Base-by-base conservation (phyloP, 1,140 invertebrate genomes). In the Anagrus nilaparvatae region DNA sequence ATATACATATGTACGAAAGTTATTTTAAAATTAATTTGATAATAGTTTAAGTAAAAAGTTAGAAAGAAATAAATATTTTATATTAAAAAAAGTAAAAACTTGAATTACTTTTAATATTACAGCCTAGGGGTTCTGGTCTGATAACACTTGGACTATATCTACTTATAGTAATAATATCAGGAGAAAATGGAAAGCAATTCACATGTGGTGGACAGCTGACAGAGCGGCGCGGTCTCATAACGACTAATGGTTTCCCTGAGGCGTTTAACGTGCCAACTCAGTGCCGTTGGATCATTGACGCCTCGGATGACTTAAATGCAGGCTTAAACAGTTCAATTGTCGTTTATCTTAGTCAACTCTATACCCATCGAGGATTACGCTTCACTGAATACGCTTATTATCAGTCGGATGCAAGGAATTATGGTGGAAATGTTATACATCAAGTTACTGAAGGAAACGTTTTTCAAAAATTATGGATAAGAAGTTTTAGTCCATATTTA, bases 331-430 rank as follows among this genome's bases (percentile, higher is more conserved):
- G 69, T 13, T 80, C 81, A 4, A 87, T 92, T 51, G 76, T 86
- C 25, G 71, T 93, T 18, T 92, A 93, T 58, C 72, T 93, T 46
- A 92, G 86, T 0, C 89, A 93, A 54, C 75, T 89, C 20, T 93
- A 85, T 64, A 81, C 87, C 18, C 79, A 79, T 34, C 79, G 80
- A 51, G 86, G 84, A 0, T 65, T 92, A 0, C 77, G 73, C 21
- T 85, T 91, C 56, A 85, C 81, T 2, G 87, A 91, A 55, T 90
- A 89, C 54, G 76, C 82, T 44, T 81, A 83, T 47, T 84, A 84
- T 55, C 82, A 83, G 23, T 60, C 58, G 37, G 78, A 78, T 31
- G 70, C 72, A 30, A 77, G 76, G 43, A 81, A 82, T 53, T 71
- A 78, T 28, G 78, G 76, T 2, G 77, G 73, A 17, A 55, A 63